A percentile compares a stretch with the other conserved stretches of the same genome.
Conservation (phyloP, 1,140 invertebrate species). For the Fopius arisanus region DNA sequence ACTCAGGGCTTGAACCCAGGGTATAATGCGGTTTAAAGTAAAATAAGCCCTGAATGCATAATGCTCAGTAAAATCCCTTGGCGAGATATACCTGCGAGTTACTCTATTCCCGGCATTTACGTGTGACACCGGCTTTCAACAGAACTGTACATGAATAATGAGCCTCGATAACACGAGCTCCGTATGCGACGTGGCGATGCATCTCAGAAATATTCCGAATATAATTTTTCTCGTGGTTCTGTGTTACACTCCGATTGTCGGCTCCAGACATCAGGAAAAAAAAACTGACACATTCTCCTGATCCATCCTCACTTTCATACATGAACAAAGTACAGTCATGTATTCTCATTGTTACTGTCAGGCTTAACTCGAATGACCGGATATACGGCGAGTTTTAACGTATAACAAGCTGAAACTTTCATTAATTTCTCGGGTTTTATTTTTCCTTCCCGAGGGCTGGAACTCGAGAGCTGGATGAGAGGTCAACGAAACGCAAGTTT, state of each 20-base stretch:
- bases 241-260: not conserved
- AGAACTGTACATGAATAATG: not conserved
- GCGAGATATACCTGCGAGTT: not conserved
- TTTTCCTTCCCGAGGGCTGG: not conserved
- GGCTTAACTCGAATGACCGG: not conserved
- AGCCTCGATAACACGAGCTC: not conserved
- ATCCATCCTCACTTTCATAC: not conserved
- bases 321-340: not conserved
- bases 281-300: not conserved
- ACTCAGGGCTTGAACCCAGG: conserved; percentile 22
- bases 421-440: not conserved
- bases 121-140: not conserved
- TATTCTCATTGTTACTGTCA: not conserved
- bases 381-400: not conserved
- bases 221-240: not conserved
- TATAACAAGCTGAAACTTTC: not conserved
- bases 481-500: not conserved
- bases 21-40: not conserved
- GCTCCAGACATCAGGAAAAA: not conserved
- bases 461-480: not conserved
- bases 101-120: not conserved
- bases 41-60: conserved; percentile 3
- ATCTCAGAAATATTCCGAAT: not conserved
- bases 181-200: too few species aligned
- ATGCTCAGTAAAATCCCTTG: not conserved